Conservation (phyloP, 2,113 vertebrate genomes). For the Bolborhynchus lineola region DNA sequence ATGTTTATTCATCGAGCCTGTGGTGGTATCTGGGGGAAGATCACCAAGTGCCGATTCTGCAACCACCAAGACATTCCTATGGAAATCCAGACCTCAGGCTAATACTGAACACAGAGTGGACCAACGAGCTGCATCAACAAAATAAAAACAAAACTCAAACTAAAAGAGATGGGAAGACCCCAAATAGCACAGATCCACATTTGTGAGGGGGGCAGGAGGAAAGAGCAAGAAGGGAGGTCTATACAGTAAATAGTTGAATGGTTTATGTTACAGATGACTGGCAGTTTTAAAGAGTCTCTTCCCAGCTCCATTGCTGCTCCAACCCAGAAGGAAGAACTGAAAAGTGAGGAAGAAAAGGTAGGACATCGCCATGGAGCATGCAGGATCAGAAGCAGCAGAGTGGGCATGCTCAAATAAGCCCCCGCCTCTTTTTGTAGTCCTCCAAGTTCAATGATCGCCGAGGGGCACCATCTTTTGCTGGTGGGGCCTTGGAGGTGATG, state of each 20-base stretch:
- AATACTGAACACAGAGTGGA: constrained; percentile 80
- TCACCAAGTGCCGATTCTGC: constrained; percentile 57
- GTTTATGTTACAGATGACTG: constrained; percentile 82
- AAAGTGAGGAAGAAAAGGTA: constrained; percentile 67
- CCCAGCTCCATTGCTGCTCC: constrained; percentile 78
- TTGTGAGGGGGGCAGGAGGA: constrained; percentile 56
- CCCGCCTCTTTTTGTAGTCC: constrained; percentile 98
- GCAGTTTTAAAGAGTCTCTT: constrained; percentile 80
- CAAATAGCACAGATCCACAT: constrained; percentile 71
- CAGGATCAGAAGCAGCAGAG: constrained; percentile 78
- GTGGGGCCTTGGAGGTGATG: constrained; percentile 93
- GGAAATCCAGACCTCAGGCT: constrained; percentile 74
- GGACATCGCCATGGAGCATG: constrained; percentile 76
- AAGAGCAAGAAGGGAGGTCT: constrained; percentile 72
- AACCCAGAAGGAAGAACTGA: constrained; percentile 75
- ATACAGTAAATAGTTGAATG: constrained; percentile 79
- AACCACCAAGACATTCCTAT: constrained; percentile 64
- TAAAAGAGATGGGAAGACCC: constrained; percentile 70
- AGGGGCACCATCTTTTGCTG: constrained; percentile 96
- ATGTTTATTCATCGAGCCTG: constrained; percentile 55
- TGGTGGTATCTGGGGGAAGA: constrained; percentile 40
- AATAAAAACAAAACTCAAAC: constrained; percentile 63
- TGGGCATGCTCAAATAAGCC: constrained; percentile 87
- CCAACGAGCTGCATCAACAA: constrained; percentile 66
- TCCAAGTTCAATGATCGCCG: constrained; percentile 96